phyloP scores from a whole-genome alignment of 2,888 invertebrate species.

The Drosophila anceps region DNA sequence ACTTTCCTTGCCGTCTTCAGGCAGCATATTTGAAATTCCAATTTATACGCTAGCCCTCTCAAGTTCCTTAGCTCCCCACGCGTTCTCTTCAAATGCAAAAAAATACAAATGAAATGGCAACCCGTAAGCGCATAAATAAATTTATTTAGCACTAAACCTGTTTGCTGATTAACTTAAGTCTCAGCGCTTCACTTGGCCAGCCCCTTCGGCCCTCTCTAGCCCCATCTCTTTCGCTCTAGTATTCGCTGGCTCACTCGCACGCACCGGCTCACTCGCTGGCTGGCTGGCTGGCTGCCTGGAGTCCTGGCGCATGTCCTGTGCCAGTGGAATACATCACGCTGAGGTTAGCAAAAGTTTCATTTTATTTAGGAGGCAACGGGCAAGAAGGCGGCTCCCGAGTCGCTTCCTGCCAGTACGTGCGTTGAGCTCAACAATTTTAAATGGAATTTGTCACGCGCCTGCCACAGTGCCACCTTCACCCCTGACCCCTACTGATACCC shows the following conservation, averaged over 20 bases:
- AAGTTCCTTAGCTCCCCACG: neutral
- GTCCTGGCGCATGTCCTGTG: slow-evolving; percentile 52
- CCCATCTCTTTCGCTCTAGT: slow-evolving; percentile 5
- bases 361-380: slow-evolving; percentile 68
- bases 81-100: slow-evolving; percentile 21
- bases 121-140: slow-evolving; percentile 64
- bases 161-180: slow-evolving; percentile 82
- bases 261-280: neutral
- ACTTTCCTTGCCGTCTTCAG: neutral
- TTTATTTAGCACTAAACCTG: slow-evolving; percentile 77
- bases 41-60: neutral
- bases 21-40: slow-evolving; percentile 11
- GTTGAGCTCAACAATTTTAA: slow-evolving; percentile 80
- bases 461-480: slow-evolving; percentile 19
- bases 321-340: slow-evolving; percentile 76
- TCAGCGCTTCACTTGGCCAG: slow-evolving; percentile 29
- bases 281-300: neutral
- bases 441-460: slow-evolving; percentile 82
- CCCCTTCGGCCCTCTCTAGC: neutral
- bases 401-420: slow-evolving; percentile 57
- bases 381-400: slow-evolving; percentile 40
- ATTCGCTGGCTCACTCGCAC: neutral
- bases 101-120: slow-evolving; percentile 52
- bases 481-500: neutral
- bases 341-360: slow-evolving; percentile 80